Percentiles rank a stretch among this genome's conserved stretches.
phyloP scores from a whole-genome alignment of 2,888 invertebrate species.

The Dicyrtoma fusca region DNA sequence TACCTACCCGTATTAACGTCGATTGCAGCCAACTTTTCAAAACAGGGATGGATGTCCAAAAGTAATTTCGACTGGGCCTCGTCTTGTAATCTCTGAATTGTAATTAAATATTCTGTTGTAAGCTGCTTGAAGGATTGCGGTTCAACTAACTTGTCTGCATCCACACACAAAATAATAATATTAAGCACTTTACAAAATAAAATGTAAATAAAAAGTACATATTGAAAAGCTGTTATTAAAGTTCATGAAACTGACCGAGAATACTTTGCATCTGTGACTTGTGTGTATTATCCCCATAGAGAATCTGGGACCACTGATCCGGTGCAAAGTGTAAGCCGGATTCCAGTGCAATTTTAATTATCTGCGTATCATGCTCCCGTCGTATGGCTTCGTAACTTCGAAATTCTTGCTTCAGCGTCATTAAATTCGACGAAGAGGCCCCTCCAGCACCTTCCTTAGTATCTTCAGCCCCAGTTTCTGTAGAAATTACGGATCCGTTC shows the following conservation, averaged over 20 bases:
- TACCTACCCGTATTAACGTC: constrained; percentile 39
- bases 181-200: no score
- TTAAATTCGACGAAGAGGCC: constrained; percentile 94
- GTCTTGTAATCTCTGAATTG: constrained; percentile 48
- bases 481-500: no score
- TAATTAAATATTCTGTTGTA: constrained; percentile 50
- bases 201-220: not conserved
- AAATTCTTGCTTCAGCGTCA: constrained; percentile 97
- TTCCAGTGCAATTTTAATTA: constrained; percentile 97
- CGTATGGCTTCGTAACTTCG: constrained; percentile 90
- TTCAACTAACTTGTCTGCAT: constrained; percentile 50
- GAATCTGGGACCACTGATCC: constrained; percentile 95
- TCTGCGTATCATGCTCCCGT: constrained; percentile 96
- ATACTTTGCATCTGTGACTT: constrained; percentile 98
- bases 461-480: no score
- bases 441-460: constrained; percentile 58
- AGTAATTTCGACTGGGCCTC: constrained; percentile 45
- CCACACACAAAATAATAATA: not conserved
- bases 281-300: constrained; percentile 93
- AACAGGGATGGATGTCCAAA: constrained; percentile 45
- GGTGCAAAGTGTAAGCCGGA: constrained; percentile 95
- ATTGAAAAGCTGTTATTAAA: not conserved
- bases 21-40: constrained; percentile 47
- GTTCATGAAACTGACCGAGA: constrained; percentile 69
- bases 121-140: constrained; percentile 51